These are phyloP conservation scores for Archaeoteleia sp. DNA, from an alignment of 2,888 invertebrate species.

Conservation along the genomic window DNA sequence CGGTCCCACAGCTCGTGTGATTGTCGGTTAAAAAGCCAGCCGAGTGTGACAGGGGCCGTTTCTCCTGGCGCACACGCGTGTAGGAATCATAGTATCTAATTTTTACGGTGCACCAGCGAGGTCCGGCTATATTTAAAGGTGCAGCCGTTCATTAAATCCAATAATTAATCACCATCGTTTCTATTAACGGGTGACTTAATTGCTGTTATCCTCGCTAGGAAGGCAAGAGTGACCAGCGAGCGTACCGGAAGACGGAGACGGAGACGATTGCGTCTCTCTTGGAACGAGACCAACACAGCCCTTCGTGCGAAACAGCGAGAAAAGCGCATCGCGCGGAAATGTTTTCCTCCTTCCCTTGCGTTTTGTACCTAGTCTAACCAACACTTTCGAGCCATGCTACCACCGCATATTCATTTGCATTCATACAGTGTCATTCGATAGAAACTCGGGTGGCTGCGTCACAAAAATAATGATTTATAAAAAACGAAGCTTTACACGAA, in stretches of 20 bases:
- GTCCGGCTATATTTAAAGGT: constrained; percentile 69
- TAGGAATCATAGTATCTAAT: constrained; percentile 72
- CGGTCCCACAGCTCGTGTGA: constrained; percentile 70
- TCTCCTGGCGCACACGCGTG: constrained; percentile 61
- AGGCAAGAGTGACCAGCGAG: constrained; percentile 60
- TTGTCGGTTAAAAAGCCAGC: constrained; percentile 72
- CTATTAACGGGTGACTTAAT: constrained; percentile 73
- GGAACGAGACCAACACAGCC: constrained; percentile 48
- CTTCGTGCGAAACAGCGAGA: constrained; percentile 60
- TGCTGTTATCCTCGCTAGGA: constrained; percentile 71
- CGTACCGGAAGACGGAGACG: constrained; percentile 66
- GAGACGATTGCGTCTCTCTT: constrained; percentile 57
- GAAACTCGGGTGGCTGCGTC: too few species aligned
- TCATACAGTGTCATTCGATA: too few species aligned
- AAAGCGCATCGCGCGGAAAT: constrained; percentile 55
- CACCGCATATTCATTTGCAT: too few species aligned
- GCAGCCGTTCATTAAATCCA: constrained; percentile 72
- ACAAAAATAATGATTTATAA: too few species aligned
- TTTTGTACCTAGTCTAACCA: constrained; percentile 12
- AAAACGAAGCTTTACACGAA: too few species aligned
- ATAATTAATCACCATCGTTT: constrained; percentile 74
- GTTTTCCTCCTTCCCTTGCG: constrained; percentile 34
- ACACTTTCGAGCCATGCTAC: too few species aligned
- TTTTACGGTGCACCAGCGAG: constrained; percentile 70
- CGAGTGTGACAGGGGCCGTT: constrained; percentile 69